Conservation (phyloP, 2,113 vertebrate genomes). For the Petromus typicus region DNA sequence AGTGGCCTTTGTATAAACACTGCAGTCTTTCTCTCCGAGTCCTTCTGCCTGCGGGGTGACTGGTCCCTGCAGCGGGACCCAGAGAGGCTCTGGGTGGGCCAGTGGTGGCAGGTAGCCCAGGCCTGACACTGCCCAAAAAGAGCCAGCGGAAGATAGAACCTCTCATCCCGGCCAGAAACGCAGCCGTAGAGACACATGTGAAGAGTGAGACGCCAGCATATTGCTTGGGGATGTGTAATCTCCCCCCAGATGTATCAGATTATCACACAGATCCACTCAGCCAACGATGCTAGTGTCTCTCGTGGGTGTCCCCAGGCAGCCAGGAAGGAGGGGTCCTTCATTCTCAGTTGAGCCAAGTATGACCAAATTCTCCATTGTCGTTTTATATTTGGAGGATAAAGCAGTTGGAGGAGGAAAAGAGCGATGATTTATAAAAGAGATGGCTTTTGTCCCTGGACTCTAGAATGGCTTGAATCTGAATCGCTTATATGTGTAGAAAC, state of each 20-base stretch:
- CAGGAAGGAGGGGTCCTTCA: slow-evolving; percentile 2
- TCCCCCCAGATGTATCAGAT: slow-evolving; percentile 80
- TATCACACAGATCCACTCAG: slow-evolving; percentile 37
- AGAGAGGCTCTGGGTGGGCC: slow-evolving; percentile 54
- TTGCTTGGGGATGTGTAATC: slow-evolving; percentile 52
- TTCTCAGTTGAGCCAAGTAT: slow-evolving; percentile 55
- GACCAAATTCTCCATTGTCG: slow-evolving; percentile 53
- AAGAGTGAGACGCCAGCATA: slow-evolving; percentile 2
- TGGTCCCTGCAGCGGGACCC: neutral
- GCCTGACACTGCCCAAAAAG: slow-evolving; percentile 36
- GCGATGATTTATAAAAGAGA: slow-evolving; percentile 62
- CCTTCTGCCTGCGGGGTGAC: neutral
- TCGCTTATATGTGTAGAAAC: slow-evolving; percentile 52
- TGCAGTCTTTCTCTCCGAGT: neutral
- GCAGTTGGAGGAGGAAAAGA: slow-evolving; percentile 1
- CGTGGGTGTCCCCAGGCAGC: slow-evolving; percentile 69
- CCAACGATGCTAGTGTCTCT: slow-evolving; percentile 66
- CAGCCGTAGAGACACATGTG: slow-evolving; percentile 54
- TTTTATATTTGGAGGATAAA: neutral
- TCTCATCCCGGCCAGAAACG: slow-evolving; percentile 64
- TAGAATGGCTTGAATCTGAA: slow-evolving; percentile 48
- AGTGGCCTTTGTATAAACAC: neutral
- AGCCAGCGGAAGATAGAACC: slow-evolving; percentile 55
- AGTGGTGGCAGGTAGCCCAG: slow-evolving; percentile 67
- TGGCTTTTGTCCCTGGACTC: slow-evolving; percentile 54